These are phyloP conservation scores for Antheraea assamensis DNA, from an alignment of 2,888 invertebrate genomes.

Conservation along the genomic window DNA sequence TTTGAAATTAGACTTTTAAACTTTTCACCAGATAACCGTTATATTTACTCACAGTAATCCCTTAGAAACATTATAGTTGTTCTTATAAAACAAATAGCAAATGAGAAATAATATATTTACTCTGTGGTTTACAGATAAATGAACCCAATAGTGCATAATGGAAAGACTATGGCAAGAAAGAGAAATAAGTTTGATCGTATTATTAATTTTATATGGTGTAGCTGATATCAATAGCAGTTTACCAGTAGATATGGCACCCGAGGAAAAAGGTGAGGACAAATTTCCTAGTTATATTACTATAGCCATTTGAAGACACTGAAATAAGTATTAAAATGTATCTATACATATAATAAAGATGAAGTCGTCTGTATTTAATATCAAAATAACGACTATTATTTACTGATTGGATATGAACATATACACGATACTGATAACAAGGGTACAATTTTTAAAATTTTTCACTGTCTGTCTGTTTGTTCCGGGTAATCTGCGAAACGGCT, in stretches of 20 bases:
- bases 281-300: neutral
- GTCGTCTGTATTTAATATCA: too few relatives aligned
- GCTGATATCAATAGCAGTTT: conserved; percentile 73
- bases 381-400: too few relatives aligned
- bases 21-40: neutral
- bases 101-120: conserved; percentile 14
- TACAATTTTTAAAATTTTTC: too few relatives aligned
- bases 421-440: too few relatives aligned
- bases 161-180: conserved; percentile 64
- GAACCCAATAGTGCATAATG: conserved; percentile 70
- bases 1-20: neutral
- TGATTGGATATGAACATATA: too few relatives aligned
- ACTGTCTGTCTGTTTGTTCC: too few relatives aligned
- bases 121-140: conserved; percentile 67
- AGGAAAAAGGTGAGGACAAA: conserved; percentile 69
- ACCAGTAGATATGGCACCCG: conserved; percentile 70
- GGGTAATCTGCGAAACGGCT: too few relatives aligned
- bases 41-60: neutral
- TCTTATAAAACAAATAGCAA: neutral
- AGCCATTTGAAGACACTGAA: neutral
- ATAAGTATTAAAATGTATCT: neutral
- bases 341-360: too few relatives aligned
- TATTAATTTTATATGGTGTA: conserved; percentile 74
- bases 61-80: neutral
- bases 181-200: conserved; percentile 61